A percentile compares a stretch with the other conserved stretches of the same genome.
Evolutionary conservation across 2,797 vertebrate species (phyloP).

Genomic region (Craterocephalus amniculus): DNA sequence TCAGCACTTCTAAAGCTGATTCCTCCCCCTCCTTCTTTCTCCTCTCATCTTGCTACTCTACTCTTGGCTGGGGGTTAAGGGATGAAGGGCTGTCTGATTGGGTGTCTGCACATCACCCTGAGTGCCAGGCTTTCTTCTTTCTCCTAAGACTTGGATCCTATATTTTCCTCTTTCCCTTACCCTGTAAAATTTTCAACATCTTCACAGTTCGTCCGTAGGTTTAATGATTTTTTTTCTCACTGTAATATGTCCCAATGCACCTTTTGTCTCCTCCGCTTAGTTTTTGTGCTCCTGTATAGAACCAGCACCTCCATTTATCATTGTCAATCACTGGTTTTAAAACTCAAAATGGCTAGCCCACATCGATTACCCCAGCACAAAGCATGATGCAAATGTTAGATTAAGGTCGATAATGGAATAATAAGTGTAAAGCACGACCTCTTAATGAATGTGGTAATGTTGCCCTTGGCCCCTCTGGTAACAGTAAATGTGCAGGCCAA

Average conservation of each 20-base stretch:
- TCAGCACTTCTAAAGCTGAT: conserved; percentile 70
- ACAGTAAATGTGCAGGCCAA: conserved; percentile 23
- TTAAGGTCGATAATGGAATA: conserved; percentile 71
- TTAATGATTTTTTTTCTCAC: conserved; percentile 18
- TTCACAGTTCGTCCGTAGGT: conserved; percentile 13
- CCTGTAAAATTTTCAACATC: conserved; percentile 27
- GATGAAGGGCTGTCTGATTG: conserved; percentile 66
- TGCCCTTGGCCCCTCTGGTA: conserved; percentile 32
- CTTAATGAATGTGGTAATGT: conserved; percentile 62
- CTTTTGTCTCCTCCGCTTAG: conserved; percentile 30
- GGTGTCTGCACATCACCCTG: conserved; percentile 62
- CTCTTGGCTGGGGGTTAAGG: conserved; percentile 63
- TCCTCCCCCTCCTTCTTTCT: conserved; percentile 29
- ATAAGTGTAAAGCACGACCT: conserved; percentile 57
- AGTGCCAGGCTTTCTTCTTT: conserved; percentile 42
- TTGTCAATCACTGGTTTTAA: conserved; percentile 70
- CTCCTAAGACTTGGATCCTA: conserved; percentile 30
- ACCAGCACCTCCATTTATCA: conserved; percentile 73
- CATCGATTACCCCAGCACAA: conserved; percentile 68
- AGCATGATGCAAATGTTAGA: conserved; percentile 67
- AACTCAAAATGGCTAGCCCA: conserved; percentile 62
- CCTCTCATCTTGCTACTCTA: conserved; percentile 52
- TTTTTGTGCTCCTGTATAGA: conserved; percentile 13
- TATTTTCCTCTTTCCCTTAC: conserved; percentile 19
- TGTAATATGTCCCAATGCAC: conserved; percentile 17